Conservation (phyloP, 2,888 invertebrate species). For the Morpho achilles region DNA sequence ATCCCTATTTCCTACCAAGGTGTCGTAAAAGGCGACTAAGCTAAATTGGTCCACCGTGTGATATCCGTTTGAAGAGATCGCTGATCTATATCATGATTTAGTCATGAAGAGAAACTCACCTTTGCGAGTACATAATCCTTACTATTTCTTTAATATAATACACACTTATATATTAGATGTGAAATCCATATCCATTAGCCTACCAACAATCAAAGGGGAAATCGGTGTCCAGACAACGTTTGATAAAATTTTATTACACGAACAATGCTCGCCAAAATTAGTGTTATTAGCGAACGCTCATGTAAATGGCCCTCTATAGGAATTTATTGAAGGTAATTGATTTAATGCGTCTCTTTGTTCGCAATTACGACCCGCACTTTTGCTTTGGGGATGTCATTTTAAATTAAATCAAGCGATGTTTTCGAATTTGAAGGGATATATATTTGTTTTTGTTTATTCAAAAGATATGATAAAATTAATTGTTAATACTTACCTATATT, state of each 20-base stretch:
- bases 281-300: slow-evolving; percentile 54
- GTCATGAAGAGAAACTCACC: too few relatives aligned
- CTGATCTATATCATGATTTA: too few relatives aligned
- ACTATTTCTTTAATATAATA: too few relatives aligned
- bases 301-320: slow-evolving; percentile 50
- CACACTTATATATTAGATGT: slow-evolving; percentile 5
- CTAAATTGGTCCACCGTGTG: too few relatives aligned
- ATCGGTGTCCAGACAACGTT: slow-evolving; percentile 45
- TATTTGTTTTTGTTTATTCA: too few relatives aligned
- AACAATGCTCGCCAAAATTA: slow-evolving; percentile 59
- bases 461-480: too few relatives aligned
- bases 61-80: too few relatives aligned
- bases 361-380: slow-evolving; percentile 29
- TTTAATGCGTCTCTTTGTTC: slow-evolving; percentile 64
- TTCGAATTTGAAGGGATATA: too few relatives aligned
- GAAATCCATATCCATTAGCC: slow-evolving; percentile 32
- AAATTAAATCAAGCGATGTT: slow-evolving; percentile 14
- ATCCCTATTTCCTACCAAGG: too few relatives aligned
- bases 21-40: too few relatives aligned
- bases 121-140: too few relatives aligned
- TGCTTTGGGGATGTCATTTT: slow-evolving; percentile 32
- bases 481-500: too few relatives aligned
- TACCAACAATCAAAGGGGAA: slow-evolving; percentile 39
- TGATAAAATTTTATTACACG: slow-evolving; percentile 61
- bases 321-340: slow-evolving; percentile 63